Evolutionary conservation across 2,888 invertebrate species (phyloP).

Genomic region (Netelia fuscicornis): DNA sequence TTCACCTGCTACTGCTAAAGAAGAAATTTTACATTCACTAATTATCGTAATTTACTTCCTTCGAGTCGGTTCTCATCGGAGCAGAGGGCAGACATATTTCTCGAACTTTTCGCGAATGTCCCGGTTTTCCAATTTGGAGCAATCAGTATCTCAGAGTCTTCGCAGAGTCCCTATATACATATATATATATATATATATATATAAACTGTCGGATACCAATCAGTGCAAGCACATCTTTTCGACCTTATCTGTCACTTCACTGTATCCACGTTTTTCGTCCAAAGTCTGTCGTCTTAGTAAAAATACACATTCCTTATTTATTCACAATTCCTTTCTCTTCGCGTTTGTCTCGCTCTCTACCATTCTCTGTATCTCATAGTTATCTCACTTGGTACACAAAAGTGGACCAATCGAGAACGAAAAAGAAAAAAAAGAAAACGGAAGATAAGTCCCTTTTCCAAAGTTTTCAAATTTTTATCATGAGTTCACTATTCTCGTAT

Average conservation of each 20-base stretch:
- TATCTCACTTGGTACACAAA: background rate
- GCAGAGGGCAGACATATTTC: conserved; percentile 24
- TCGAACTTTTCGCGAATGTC: conserved; percentile 44
- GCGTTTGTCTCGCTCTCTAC: background rate
- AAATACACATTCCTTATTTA: conserved; percentile 18
- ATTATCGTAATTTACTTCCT: conserved; percentile 58
- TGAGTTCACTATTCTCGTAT: conserved; percentile 1
- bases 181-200: background rate
- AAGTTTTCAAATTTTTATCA: background rate
- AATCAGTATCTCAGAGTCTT: conserved; percentile 32
- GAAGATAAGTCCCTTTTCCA: background rate
- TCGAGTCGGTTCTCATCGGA: background rate
- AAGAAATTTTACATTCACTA: conserved; percentile 27
- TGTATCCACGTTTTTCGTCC: conserved; percentile 26
- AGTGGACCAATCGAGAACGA: background rate
- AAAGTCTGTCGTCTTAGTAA: conserved; percentile 11
- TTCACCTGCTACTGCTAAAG: background rate
- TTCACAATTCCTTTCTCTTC: background rate
- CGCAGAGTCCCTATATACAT: conserved; percentile 15
- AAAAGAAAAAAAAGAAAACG: background rate
- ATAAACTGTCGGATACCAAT: conserved; percentile 34
- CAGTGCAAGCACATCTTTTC: conserved; percentile 43
- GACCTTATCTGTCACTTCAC: conserved; percentile 41
- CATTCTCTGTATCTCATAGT: background rate
- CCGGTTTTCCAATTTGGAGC: conserved; percentile 27